Base-by-base conservation (phyloP, 2,113 vertebrate genomes). In the Catharus bicknelli region DNA sequence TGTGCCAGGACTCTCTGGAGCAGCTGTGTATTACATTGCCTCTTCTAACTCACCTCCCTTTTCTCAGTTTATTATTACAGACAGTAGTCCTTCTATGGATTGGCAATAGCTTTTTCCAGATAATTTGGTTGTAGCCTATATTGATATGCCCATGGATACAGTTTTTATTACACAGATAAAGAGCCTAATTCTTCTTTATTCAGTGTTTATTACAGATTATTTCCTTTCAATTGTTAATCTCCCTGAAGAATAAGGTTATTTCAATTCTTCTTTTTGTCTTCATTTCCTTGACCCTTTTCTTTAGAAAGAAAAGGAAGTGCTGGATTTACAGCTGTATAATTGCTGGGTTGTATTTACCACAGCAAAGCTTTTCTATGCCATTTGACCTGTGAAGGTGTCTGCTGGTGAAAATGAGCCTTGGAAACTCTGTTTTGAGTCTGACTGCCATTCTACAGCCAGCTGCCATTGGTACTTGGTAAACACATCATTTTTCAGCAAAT, bases 21-120 rank as follows among this genome's bases (percentile, higher is more conserved):
- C 17, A 73, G 25, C 34, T 6, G 1, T 15, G 19, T 30, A 55
- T 48, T 1, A 0, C 13, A 4, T 6, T 53, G n/a, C 17, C 13
- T 90, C 18, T 76, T 64, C 70, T 85, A 36, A 61, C 14, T 67
- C 10, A 0, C 32, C 13, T 70, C 21, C 5, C 20, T 73, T 72
- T 90, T 83, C 23, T 78, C 5, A 13, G 11, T 68, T 72, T 59
- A 25, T 68, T 69, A 16, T 40, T 85, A 23, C 5, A 58, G 72
- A 13, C 23, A 19, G 17, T 53, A 27, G 3, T 77, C 11, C 34
- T 38, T 75, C 27, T 64, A 0, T 63, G 40, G 59, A 22, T 70
- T 62, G 19, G 9, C 30, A 32, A 34, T 43, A 78, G 18, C 32
- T 86, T 83, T 38, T 90, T 73, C 59, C 54, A 80, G 36, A 45